phyloP scores from a whole-genome alignment of 2,888 invertebrate species.

The Andrena trimmerana region DNA sequence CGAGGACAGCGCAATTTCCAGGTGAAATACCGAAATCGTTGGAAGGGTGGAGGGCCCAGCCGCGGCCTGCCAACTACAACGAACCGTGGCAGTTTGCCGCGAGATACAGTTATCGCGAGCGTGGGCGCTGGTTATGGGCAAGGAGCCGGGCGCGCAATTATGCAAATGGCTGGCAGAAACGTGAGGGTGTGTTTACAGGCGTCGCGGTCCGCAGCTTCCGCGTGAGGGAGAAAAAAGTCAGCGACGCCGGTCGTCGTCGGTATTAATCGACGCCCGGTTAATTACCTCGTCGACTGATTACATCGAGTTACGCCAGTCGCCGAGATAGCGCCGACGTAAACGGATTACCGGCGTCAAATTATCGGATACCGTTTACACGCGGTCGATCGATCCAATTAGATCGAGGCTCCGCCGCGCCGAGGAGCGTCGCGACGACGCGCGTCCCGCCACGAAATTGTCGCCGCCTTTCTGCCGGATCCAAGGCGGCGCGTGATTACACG shows the following conservation, averaged over 20 bases:
- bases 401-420: neutral
- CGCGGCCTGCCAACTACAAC: neutral
- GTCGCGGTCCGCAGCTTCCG: slow-evolving; percentile 9
- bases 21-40: too few species aligned
- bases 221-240: neutral
- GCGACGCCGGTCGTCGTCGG: slow-evolving; percentile 16
- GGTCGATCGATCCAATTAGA: slow-evolving; percentile 12
- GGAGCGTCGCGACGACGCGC: neutral
- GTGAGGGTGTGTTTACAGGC: slow-evolving; percentile 51
- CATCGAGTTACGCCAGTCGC: slow-evolving; percentile 12
- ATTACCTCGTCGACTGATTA: slow-evolving; percentile 23
- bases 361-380: slow-evolving; percentile 28
- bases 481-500: neutral
- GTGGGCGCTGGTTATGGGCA: slow-evolving; percentile 65
- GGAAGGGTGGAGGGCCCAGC: too few species aligned
- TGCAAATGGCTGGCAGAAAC: slow-evolving; percentile 64
- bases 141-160: slow-evolving; percentile 63
- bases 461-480: neutral
- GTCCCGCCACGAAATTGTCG: neutral
- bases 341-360: slow-evolving; percentile 22
- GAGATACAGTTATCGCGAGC: slow-evolving; percentile 67
- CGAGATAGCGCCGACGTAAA: slow-evolving; percentile 15
- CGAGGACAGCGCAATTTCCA: too few species aligned
- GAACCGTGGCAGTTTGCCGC: slow-evolving; percentile 5
- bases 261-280: slow-evolving; percentile 37